Percentiles rank a stretch among this genome's conserved stretches.
These are phyloP conservation scores for Cephus rjabovi DNA, from an alignment of 2,888 invertebrate species.

Conservation along the genomic window DNA sequence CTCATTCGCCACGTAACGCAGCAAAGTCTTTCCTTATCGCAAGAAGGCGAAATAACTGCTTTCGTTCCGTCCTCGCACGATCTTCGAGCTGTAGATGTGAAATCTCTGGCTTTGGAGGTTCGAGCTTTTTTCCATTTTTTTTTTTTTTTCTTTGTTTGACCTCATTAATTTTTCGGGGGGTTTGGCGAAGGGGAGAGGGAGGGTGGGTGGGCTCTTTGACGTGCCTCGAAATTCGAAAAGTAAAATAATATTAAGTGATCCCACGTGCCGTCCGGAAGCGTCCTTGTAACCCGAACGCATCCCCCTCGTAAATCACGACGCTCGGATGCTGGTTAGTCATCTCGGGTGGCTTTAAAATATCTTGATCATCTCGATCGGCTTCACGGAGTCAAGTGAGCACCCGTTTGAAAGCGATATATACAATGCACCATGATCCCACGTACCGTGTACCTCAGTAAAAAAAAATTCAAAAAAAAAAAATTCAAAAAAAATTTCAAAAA, in stretches of 20 bases:
- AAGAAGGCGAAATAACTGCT: conserved; percentile 24
- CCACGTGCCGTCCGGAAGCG: conserved; percentile 26
- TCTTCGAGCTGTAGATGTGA: conserved; percentile 17
- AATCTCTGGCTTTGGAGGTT: conserved; percentile 5
- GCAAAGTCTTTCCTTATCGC: conserved; percentile 36
- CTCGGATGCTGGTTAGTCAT: not conserved
- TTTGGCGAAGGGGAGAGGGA: not conserved
- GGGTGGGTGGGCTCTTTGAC: conserved; percentile 27
- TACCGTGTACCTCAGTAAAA: too few species aligned
- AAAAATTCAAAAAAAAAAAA: too few species aligned
- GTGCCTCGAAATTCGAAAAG: conserved; percentile 28
- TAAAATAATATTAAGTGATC: conserved; percentile 42
- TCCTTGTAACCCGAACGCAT: not conserved
- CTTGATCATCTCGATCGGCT: too few species aligned
- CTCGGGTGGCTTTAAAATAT: too few species aligned
- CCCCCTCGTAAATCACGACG: conserved; percentile 23
- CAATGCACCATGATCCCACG: too few species aligned
- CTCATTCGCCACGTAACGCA: conserved; percentile 18
- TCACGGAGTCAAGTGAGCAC: too few species aligned
- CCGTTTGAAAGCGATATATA: too few species aligned
- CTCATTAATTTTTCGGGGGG: conserved; percentile 5
- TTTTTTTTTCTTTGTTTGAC: conserved; percentile 24
- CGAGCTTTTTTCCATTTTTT: conserved; percentile 10
- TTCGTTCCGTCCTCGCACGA: conserved; percentile 19
- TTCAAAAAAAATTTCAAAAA: too few species aligned